Evolutionary conservation across 2,888 invertebrate genomes (phyloP).

Genomic region (Xylophagus ater): DNA sequence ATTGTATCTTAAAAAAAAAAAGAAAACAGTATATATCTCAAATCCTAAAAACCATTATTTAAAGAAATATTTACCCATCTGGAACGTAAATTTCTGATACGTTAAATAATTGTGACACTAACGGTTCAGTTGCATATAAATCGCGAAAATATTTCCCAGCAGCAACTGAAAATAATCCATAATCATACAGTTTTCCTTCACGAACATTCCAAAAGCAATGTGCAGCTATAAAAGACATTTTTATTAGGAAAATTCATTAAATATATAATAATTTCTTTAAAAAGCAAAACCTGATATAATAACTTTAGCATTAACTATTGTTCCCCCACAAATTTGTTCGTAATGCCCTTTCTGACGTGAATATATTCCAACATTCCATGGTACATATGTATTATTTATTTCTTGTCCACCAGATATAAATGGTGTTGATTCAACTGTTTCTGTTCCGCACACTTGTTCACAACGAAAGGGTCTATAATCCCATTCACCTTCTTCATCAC

Average conservation of each 20-base stretch:
- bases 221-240: slow-evolving; percentile 10
- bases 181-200: neutral
- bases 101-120: slow-evolving; percentile 15
- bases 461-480: slow-evolving; percentile 12
- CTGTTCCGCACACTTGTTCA: slow-evolving; percentile 13
- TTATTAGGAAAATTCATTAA: neutral
- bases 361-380: slow-evolving; percentile 16
- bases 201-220: slow-evolving; percentile 16
- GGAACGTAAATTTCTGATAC: slow-evolving; percentile 17
- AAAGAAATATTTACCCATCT: slow-evolving; percentile 10
- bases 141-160: slow-evolving; percentile 15
- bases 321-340: slow-evolving; percentile 12
- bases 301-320: slow-evolving; percentile 15
- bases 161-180: slow-evolving; percentile 8
- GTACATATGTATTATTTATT: slow-evolving; percentile 2
- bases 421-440: slow-evolving; percentile 5
- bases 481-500: slow-evolving; percentile 14
- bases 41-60: neutral
- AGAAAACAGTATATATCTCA: neutral
- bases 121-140: slow-evolving; percentile 12
- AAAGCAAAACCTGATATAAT: slow-evolving; percentile 6
- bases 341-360: neutral
- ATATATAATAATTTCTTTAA: neutral
- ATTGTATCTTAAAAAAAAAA: slow-evolving; percentile 12
- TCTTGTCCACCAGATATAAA: slow-evolving; percentile 13